Conservation (phyloP, 2,888 invertebrate species). For the Smittia sp. region DNA sequence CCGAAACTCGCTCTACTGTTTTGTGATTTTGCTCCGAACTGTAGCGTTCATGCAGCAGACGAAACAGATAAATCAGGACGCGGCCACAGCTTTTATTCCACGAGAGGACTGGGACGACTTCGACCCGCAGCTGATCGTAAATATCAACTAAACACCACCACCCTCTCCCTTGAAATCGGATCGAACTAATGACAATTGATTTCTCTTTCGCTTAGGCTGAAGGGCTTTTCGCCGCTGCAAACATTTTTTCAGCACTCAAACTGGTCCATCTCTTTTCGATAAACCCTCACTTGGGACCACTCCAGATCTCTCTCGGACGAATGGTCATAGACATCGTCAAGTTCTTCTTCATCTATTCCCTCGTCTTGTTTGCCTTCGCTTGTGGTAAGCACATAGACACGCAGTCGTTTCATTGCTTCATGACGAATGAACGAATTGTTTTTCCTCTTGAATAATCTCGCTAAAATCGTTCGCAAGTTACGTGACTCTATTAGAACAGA, state of each 20-base stretch:
- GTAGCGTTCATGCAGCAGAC: conserved; percentile 75
- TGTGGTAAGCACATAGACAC: conserved; percentile 63
- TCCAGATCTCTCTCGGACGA: conserved; percentile 86
- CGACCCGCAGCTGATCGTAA: conserved; percentile 80
- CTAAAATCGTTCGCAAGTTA: no score
- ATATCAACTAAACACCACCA: background rate
- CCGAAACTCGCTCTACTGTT: conserved; percentile 80
- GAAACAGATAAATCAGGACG: conserved; percentile 65
- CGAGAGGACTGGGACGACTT: conserved; percentile 88
- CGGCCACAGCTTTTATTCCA: conserved; percentile 69
- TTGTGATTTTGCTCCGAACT: conserved; percentile 64
- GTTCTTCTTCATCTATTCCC: conserved; percentile 84
- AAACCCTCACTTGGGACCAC: conserved; percentile 87
- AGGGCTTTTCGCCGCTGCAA: conserved; percentile 91
- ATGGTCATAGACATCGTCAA: conserved; percentile 91
- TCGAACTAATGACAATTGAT: background rate
- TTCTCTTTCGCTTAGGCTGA: conserved; percentile 58
- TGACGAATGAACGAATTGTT: background rate
- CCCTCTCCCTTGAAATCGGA: background rate
- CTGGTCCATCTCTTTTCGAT: conserved; percentile 89
- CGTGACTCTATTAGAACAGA: no score
- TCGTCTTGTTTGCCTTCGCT: conserved; percentile 88
- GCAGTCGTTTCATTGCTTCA: background rate
- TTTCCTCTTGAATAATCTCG: background rate
- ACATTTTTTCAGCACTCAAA: conserved; percentile 90